Evolutionary conservation across 2,888 invertebrate species (phyloP).

Genomic region (Melanostoma mellinum): DNA sequence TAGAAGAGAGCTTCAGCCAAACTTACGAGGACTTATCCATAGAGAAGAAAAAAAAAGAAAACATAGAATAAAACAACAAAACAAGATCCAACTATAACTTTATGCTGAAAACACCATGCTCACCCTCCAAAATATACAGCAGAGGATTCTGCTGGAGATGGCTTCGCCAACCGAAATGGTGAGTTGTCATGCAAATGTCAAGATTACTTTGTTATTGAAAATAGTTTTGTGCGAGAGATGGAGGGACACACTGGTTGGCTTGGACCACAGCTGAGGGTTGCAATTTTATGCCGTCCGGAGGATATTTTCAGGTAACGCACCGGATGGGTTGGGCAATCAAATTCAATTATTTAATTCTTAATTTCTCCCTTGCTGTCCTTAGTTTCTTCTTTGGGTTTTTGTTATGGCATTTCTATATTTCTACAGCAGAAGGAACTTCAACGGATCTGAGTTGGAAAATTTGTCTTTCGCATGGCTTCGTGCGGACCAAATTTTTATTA

Average conservation of each 20-base stretch:
- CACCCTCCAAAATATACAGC: conserved; percentile 7
- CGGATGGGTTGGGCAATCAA: conserved; percentile 67
- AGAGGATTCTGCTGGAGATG: conserved; percentile 54
- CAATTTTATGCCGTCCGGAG: conserved; percentile 48
- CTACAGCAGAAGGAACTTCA: conserved; percentile 24
- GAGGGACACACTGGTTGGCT: background rate
- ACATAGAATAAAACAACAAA: conserved; percentile 30
- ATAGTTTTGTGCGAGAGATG: conserved; percentile 56
- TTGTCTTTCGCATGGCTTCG: conserved; percentile 39
- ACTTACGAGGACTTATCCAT: conserved; percentile 67
- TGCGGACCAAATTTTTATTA: background rate
- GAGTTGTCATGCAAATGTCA: conserved; percentile 73
- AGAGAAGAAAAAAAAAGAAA: conserved; percentile 28
- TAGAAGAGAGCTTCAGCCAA: conserved; percentile 30
- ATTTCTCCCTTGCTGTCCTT: conserved; percentile 42
- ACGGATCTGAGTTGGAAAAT: conserved; percentile 61
- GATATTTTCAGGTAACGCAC: conserved; percentile 67
- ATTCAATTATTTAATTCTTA: conserved; percentile 72
- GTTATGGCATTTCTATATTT: conserved; percentile 46
- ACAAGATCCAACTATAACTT: conserved; percentile 69
- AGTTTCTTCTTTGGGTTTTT: conserved; percentile 44
- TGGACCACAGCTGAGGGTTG: conserved; percentile 47
- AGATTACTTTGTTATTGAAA: conserved; percentile 73
- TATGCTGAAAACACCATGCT: conserved; percentile 60
- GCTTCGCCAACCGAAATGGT: conserved; percentile 54